Base-by-base conservation (phyloP, 2,113 vertebrate genomes). In the Baryphthengus martii region DNA sequence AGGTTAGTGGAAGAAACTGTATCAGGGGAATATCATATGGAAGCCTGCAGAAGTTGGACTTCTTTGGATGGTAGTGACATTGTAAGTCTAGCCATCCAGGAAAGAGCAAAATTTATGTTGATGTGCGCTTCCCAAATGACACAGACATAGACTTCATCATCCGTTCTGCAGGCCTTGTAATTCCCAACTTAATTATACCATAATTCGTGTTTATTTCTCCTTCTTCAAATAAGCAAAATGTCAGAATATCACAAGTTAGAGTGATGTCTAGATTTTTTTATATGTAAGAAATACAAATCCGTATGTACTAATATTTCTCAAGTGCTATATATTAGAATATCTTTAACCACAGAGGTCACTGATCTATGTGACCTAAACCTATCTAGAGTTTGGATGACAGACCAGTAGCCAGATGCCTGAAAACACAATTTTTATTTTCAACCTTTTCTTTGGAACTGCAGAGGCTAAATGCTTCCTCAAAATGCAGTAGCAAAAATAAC, bases 1-100 rank as follows among this genome's bases (percentile, higher is more conserved):
- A 97, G 92, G 94, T 95, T 84, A 91, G 75, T 84, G 90, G 72
- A 95, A 92, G 84, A 84, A 88, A 53, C 87, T 94, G 91, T 63
- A 55, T 88, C 77, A 35, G 76, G 75, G 90, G 96, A 92, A 86
- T 82, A 76, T 88, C 58, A 14, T 37, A 47, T n/a, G 44, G 68
- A 67, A 95, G 68, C 35, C 33, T 68, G 85, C 44, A 87, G 39
- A 84, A 55, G 68, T 49, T 89, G 85, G 73, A 79, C 84, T 91
- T 94, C 77, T 84, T 63, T 67, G n/a, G 62, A 59, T 90, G 49
- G 47, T 53, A 53, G 67, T 29, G 91, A 40, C 5, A 5, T 65
- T 0, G 0, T 35, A 72, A 88, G 55, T 44, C 56, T 78, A 86
- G n/a, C 72, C 79, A 93, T 72, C n/a, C 65, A 86, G 65, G 72